Conservation (phyloP, 2,113 vertebrate genomes). For the Corvus cornix region DNA sequence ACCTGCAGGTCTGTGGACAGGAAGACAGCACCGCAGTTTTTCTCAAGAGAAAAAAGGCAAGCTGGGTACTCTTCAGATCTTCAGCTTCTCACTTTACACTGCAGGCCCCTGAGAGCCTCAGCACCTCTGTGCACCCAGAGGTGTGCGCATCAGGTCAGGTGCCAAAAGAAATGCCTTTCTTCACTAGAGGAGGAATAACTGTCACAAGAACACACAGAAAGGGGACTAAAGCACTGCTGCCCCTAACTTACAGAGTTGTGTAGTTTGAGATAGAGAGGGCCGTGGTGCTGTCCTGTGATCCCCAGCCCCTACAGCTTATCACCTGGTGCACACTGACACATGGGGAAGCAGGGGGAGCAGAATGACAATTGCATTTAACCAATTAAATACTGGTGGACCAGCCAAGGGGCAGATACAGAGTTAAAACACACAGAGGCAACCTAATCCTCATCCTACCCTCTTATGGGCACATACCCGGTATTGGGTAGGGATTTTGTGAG, state of each 20-base stretch:
- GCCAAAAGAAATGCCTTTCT: background rate
- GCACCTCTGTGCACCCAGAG: background rate
- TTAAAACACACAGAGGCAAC: background rate
- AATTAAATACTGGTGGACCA: background rate
- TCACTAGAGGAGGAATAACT: background rate
- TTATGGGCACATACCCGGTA: background rate
- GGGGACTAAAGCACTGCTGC: background rate
- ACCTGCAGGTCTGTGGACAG: background rate
- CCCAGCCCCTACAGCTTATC: background rate
- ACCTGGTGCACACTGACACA: background rate
- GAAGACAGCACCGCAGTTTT: background rate
- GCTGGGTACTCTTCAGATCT: background rate
- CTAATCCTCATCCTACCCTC: background rate
- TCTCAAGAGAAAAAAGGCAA: background rate
- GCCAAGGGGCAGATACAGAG: background rate
- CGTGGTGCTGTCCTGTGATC: background rate
- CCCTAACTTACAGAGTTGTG: background rate
- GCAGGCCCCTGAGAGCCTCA: background rate
- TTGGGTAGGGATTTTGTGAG: background rate
- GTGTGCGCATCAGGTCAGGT: background rate
- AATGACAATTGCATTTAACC: background rate
- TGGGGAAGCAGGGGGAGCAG: background rate
- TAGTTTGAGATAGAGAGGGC: background rate
- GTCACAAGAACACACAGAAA: background rate
- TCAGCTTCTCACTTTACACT: background rate